Evolutionary conservation across 1,140 invertebrate genomes (phyloP).

Genomic region (Vanessa tameamea): DNA sequence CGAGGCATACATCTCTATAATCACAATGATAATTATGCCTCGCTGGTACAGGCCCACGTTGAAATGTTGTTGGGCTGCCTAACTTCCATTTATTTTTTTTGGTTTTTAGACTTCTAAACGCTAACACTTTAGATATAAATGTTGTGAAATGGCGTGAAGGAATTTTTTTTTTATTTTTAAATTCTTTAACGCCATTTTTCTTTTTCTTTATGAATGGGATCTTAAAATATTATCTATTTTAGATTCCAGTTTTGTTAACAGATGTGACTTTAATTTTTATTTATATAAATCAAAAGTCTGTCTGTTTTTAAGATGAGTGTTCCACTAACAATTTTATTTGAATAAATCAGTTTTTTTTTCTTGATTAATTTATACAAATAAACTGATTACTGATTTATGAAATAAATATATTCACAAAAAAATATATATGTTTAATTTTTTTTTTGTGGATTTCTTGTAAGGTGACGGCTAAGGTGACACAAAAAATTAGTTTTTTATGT

Average conservation of each 20-base stretch:
- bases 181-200: conserved; percentile 23
- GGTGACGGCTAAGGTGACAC: conserved; percentile 38
- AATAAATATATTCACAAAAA: conserved; percentile 27
- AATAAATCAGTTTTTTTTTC: conserved; percentile 26
- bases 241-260: conserved; percentile 31
- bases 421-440: conserved; percentile 22
- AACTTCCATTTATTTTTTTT: conserved; percentile 37
- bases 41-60: conserved; percentile 40
- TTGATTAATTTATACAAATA: background rate
- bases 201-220: conserved; percentile 29
- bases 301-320: conserved; percentile 56
- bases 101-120: conserved; percentile 44
- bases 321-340: conserved; percentile 40
- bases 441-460: conserved; percentile 44
- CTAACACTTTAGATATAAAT: conserved; percentile 47
- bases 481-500: conserved; percentile 33
- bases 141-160: conserved; percentile 21
- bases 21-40: conserved; percentile 30
- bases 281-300: conserved; percentile 35
- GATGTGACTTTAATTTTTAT: conserved; percentile 30
- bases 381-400: conserved; percentile 40
- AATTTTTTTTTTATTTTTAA: background rate
- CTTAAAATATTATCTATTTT: conserved; percentile 32
- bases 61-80: conserved; percentile 40
- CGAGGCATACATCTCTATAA: conserved; percentile 37